A percentile compares a stretch with the other conserved stretches of the same genome.
phyloP scores from a whole-genome alignment of 2,888 invertebrate genomes.

The Magallana nippona region DNA sequence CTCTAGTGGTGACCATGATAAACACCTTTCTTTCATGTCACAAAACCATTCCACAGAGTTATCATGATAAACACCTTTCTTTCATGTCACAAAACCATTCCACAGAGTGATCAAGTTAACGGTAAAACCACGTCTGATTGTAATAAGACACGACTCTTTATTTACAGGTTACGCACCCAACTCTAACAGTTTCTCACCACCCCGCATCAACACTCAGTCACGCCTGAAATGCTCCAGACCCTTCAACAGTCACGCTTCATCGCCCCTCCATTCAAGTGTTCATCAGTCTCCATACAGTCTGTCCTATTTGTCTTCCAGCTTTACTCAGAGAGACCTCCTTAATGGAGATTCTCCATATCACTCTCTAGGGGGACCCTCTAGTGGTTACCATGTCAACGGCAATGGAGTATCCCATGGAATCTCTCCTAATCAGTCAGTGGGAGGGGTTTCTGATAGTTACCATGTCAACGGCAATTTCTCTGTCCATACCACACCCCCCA shows the following conservation, averaged over 20 bases:
- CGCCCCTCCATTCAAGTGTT: background rate
- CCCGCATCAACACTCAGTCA: slow-evolving; percentile 45
- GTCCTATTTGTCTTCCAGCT: slow-evolving; percentile 27
- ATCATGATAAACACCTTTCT: background rate
- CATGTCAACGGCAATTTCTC: slow-evolving; percentile 35
- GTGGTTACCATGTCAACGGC: slow-evolving; percentile 10
- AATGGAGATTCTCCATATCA: slow-evolving; percentile 45
- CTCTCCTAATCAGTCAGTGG: slow-evolving; percentile 7
- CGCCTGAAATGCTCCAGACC: background rate
- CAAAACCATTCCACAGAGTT: no score
- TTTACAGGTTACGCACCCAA: slow-evolving; percentile 64
- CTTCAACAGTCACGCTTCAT: background rate
- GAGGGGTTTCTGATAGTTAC: background rate
- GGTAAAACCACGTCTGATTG: background rate
- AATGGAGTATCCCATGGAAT: slow-evolving; percentile 11
- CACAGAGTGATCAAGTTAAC: no score
- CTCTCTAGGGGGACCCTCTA: background rate
- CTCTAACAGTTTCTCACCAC: slow-evolving; percentile 58
- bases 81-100: background rate
- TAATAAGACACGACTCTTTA: background rate
- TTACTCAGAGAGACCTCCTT: slow-evolving; percentile 42
- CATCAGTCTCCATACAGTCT: background rate
- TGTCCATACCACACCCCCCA: slow-evolving; percentile 65
- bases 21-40: background rate
- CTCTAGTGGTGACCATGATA: no score